Evolutionary conservation across 2,113 vertebrate species (phyloP).

Genomic region (Peromyscus polionotus): DNA sequence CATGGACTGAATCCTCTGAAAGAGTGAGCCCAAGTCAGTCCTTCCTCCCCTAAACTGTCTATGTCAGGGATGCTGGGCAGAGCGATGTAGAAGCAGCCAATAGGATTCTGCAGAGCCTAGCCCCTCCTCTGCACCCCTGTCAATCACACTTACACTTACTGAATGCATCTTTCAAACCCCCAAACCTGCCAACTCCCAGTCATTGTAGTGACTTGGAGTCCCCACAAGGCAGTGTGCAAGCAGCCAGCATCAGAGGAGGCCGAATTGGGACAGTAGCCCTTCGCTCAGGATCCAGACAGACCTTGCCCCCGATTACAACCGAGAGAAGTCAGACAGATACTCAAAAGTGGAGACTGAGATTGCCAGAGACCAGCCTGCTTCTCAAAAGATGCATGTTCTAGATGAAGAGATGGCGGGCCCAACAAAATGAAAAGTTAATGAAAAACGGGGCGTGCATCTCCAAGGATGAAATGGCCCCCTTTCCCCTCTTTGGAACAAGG

Average conservation of each 20-base stretch:
- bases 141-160: fast-evolving
- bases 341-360: neutral
- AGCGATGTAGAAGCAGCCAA: neutral
- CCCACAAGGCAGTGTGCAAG: too few relatives aligned
- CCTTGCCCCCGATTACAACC: neutral
- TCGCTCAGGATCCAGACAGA: neutral
- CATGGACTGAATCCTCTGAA: neutral
- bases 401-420: neutral
- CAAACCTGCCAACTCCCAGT: neutral
- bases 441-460: fast-evolving
- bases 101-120: neutral
- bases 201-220: neutral
- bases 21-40: neutral
- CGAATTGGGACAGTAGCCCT: too few relatives aligned
- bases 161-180: neutral
- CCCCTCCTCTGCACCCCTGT: too few relatives aligned
- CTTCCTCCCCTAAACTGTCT: neutral
- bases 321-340: neutral
- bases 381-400: neutral
- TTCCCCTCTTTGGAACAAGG: neutral
- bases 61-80: neutral
- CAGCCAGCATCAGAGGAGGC: neutral
- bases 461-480: neutral
- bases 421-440: neutral
- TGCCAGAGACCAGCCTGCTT: neutral